These are phyloP conservation scores for Nemoura dubitans DNA, from an alignment of 2,888 invertebrate genomes.

Conservation along the genomic window DNA sequence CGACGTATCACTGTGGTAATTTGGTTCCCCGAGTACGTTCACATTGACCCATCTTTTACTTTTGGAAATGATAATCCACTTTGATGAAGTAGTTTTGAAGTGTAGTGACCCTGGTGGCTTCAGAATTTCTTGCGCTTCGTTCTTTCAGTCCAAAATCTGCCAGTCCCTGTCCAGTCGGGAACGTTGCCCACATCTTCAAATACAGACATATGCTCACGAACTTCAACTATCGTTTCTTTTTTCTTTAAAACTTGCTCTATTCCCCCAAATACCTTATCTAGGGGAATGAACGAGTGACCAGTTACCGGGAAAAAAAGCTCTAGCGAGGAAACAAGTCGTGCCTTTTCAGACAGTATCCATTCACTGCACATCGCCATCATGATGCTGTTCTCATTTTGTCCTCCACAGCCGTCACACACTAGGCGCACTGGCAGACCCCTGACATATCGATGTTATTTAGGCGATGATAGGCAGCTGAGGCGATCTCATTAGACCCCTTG, in stretches of 20 bases:
- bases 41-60: background rate
- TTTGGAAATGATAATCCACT: background rate
- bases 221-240: slow-evolving; percentile 33
- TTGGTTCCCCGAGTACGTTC: background rate
- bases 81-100: slow-evolving; percentile 1
- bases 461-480: slow-evolving; percentile 33
- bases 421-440: background rate
- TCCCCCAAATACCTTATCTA: slow-evolving; percentile 24
- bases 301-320: slow-evolving; percentile 36
- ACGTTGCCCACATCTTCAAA: slow-evolving; percentile 19
- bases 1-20: slow-evolving; percentile 14
- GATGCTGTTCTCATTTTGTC: slow-evolving; percentile 37
- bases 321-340: slow-evolving; percentile 2
- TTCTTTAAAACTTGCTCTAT: slow-evolving; percentile 8
- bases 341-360: slow-evolving; percentile 17
- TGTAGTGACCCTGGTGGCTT: background rate
- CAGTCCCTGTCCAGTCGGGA: slow-evolving; percentile 10
- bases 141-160: slow-evolving; percentile 25
- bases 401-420: slow-evolving; percentile 32
- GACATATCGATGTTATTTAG: background rate
- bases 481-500: slow-evolving; percentile 42
- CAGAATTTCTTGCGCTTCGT: slow-evolving; percentile 23
- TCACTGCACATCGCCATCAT: slow-evolving; percentile 29
- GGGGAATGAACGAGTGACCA: slow-evolving; percentile 40
- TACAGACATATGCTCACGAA: background rate